phyloP scores from a whole-genome alignment of 2,113 vertebrate species.

The Anhinga anhinga region DNA sequence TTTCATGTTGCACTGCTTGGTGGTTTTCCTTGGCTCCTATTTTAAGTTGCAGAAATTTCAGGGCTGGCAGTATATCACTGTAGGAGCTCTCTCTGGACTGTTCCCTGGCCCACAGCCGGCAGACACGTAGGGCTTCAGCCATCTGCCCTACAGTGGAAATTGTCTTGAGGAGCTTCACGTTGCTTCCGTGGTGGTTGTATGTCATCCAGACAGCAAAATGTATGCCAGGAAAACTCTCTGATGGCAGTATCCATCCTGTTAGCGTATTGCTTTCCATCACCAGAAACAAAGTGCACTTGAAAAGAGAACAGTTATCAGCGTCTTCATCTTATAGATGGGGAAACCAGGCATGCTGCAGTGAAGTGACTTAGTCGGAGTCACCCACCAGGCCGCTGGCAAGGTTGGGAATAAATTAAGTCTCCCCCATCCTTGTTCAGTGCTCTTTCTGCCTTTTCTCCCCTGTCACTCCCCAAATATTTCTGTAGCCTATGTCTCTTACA shows the following conservation, averaged over 20 bases:
- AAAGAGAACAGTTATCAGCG: not conserved
- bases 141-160: not conserved
- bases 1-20: not conserved
- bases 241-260: not conserved
- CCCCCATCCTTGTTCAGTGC: not conserved
- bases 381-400: not conserved
- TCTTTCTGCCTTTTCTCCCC: not conserved
- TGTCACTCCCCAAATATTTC: conserved; percentile 24
- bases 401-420: not conserved
- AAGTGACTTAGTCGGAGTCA: not conserved
- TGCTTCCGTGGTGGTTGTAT: not conserved
- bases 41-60: not conserved
- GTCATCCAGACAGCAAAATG: not conserved
- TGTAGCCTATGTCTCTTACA: conserved; percentile 9
- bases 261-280: not conserved
- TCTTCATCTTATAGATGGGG: not conserved
- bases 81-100: not conserved
- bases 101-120: not conserved
- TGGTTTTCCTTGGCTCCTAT: not conserved
- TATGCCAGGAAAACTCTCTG: not conserved
- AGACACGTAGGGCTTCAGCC: not conserved
- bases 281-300: not conserved
- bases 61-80: not conserved
- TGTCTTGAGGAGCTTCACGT: not conserved
- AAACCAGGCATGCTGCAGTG: not conserved